These are phyloP conservation scores for Acleris laterana DNA, from an alignment of 2,888 invertebrate genomes.

Conservation along the genomic window DNA sequence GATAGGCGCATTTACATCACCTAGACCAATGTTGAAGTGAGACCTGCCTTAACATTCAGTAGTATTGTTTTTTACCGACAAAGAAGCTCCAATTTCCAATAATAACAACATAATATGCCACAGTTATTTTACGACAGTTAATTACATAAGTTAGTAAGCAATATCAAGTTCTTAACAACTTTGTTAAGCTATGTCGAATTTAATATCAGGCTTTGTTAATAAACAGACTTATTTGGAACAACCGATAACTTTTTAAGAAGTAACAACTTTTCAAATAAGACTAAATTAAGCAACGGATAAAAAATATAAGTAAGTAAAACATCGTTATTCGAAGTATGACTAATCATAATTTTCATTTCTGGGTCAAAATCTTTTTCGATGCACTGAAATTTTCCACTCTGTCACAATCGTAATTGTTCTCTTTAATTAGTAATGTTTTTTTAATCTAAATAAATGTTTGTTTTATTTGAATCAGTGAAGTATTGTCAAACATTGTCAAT, in stretches of 20 bases:
- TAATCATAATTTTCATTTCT: background rate
- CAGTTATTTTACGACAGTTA: constrained; percentile 9
- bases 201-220: constrained; percentile 25
- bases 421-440: too few species aligned
- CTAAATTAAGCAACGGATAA: background rate
- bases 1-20: too few species aligned
- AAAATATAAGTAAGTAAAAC: constrained; percentile 5
- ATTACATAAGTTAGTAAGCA: constrained; percentile 24
- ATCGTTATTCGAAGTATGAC: background rate
- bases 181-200: constrained; percentile 27
- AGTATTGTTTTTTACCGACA: too few species aligned
- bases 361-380: too few species aligned
- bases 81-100: background rate
- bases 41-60: too few species aligned
- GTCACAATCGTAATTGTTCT: too few species aligned
- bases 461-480: too few species aligned
- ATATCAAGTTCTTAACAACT: constrained; percentile 23
- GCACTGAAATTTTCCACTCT: too few species aligned
- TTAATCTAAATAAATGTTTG: too few species aligned
- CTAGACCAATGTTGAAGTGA: too few species aligned
- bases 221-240: constrained; percentile 22
- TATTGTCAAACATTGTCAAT: too few species aligned
- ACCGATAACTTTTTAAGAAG: constrained; percentile 14
- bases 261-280: constrained; percentile 24
- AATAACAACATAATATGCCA: background rate